Base-by-base conservation (phyloP, 2,888 invertebrate species). In the Eledona agricola region DNA sequence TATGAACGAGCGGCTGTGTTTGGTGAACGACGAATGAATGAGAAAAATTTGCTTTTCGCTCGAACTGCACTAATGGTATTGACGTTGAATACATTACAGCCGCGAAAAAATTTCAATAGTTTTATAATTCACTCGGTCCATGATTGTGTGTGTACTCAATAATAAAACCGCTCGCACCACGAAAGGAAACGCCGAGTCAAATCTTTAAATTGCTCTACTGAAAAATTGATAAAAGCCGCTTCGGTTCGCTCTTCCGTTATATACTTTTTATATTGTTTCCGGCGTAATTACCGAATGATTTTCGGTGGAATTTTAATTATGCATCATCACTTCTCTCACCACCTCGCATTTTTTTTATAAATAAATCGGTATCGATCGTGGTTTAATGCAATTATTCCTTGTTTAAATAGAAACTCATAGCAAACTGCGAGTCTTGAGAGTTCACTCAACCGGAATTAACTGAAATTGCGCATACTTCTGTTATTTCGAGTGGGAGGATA, bases 401-500 rank as follows among this genome's bases (percentile, higher is more conserved):
- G 15, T 29, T 28, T 28, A 28, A 28, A 28, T 12, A 28, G 28
- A 9, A 12, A 12, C 28, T 29, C 9, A 2, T 29, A 28, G 28
- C n/a, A n/a, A n/a, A 28, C 28, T 4, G 28, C 28, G 15, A 29
- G 29, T 13, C 29, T 29, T 15, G 29, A 19, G 35, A 35, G 22
- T 35, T 35, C 35, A 35, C 15, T 35, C 35, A 20, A 35, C 35
- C 22, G 35, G 35, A 35, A 35, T 35, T 10, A 20, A 20, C 22
- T 9, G 22, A 15, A 35, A 35, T 12, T 29, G 35, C 35, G 22
- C 11, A 10, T 5, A 11, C 12, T 2, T 3, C 11, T 28, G 12
- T 11, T 10, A n/a, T 4, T 5, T 4, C 19, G 5, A 19, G 4
- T 4, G 4, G 19, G 5, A 4, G 19, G 4, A 4, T 19, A 19